Evolutionary conservation across 2,113 vertebrate species (phyloP).

Genomic region (Mesocricetus auratus): DNA sequence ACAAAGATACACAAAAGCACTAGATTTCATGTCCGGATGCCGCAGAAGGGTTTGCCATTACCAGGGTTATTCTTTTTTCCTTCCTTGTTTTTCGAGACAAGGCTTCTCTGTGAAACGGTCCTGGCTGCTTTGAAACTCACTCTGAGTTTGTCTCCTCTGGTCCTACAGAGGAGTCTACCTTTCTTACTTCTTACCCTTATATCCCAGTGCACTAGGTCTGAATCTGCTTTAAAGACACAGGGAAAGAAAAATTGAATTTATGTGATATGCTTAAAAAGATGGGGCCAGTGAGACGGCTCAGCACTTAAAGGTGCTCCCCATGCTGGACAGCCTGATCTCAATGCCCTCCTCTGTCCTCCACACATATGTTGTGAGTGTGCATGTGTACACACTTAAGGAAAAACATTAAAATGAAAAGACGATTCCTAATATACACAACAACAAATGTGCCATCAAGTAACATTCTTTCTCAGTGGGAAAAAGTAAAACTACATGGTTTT

Average conservation of each 20-base stretch:
- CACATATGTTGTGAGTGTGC: background rate
- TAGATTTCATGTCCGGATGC: background rate
- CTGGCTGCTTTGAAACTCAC: too few species aligned
- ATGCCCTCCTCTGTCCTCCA: too few species aligned
- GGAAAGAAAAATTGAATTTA: background rate
- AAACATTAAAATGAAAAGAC: background rate
- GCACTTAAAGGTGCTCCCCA: background rate
- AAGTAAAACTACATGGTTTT: constrained; percentile 26
- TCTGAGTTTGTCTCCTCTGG: background rate
- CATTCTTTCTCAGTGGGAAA: background rate
- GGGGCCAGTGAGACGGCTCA: background rate
- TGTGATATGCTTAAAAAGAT: background rate
- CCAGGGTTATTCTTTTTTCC: too few species aligned
- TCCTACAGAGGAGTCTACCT: background rate
- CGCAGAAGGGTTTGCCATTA: background rate
- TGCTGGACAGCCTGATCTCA: background rate
- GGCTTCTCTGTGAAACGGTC: too few species aligned
- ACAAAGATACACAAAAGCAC: background rate
- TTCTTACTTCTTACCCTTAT: background rate
- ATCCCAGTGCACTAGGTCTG: background rate
- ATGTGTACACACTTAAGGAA: background rate
- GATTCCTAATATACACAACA: background rate
- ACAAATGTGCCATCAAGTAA: background rate
- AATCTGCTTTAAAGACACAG: background rate
- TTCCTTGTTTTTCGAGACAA: too few species aligned